Base-by-base conservation (phyloP, 35 echinoderm and acorn worm species). In the Hemicentrotus pulcherrimus region DNA sequence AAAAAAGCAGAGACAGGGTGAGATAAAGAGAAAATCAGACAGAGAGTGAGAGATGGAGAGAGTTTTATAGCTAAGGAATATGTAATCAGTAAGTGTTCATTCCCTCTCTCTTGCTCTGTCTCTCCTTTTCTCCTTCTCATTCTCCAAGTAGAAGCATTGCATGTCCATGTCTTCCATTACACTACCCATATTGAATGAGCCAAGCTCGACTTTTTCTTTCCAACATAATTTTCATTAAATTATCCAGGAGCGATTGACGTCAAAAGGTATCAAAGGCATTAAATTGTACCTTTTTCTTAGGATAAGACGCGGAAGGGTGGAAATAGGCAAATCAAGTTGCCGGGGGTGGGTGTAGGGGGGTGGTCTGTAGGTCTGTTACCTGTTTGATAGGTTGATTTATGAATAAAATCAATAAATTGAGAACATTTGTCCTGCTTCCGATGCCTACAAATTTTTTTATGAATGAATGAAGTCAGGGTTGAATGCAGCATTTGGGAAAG, bases 221-320 rank as follows among this genome's bases (percentile, higher is more conserved):
- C 65, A 22, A 78, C 65, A 78, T 78, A 78, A 78, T 78, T 78
- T 78, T 78, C 65, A 78, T 78, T 78, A 78, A 22, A 78, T 78
- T 78, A 78, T 28, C 65, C 65, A n/a, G 65, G 65, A 78, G 65
- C 28, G 19, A n/a, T 78, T 78, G 65, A 78, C 65, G 65, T 78
- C 65, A 78, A 78, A 78, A 78, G 65, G 65, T 78, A 78, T 78
- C 65, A 78, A 78, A 78, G 19, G 65, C 65, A 78, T 78, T n/a
- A 78, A 78, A 78, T 78, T 78, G 65, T 78, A 78, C 65, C 65
- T 78, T 78, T 78, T 78, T 78, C 15, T 78, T 28, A 28, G 65
- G 65, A 78, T 78, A 78, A 8, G 65, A 78, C 19, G 19, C 65
- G 19, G 5, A 28, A 78, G 24, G 65, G 65, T 78, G 65, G 28